phyloP scores from a whole-genome alignment of 2,113 vertebrate species.

The Zootoca vivipara region DNA sequence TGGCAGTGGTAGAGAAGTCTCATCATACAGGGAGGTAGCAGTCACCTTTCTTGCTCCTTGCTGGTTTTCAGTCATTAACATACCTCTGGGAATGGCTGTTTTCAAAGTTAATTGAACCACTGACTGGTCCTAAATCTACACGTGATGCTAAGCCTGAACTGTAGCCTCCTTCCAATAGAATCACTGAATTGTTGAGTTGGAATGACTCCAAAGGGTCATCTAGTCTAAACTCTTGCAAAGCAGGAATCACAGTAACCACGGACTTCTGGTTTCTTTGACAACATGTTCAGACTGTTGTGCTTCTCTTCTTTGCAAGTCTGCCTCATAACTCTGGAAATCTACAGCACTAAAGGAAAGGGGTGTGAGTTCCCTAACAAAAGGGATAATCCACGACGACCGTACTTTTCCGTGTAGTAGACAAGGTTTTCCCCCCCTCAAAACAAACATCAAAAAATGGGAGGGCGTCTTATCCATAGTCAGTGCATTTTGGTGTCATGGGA shows the following conservation, averaged over 20 bases:
- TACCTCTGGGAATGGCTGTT: background rate
- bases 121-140: background rate
- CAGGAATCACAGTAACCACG: too few relatives aligned
- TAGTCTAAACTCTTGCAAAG: too few relatives aligned
- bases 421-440: too few relatives aligned
- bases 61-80: background rate
- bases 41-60: background rate
- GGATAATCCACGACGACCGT: background rate
- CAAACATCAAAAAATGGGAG: too few relatives aligned
- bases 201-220: too few relatives aligned
- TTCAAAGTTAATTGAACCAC: background rate
- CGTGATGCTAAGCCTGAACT: background rate
- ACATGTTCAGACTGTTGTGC: background rate
- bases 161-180: background rate
- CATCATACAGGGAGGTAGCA: background rate
- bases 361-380: background rate
- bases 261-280: background rate
- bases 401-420: too few relatives aligned
- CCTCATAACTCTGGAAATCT: background rate
- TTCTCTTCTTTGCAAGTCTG: background rate
- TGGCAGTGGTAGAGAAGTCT: background rate
- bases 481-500: too few relatives aligned
- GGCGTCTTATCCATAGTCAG: too few relatives aligned
- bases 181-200: too few relatives aligned
- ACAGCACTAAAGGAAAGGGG: background rate